Percentiles rank a stretch among this genome's conserved stretches.
Conservation (phyloP, 2,797 vertebrate species). For the Brachyalestes nurse region DNA sequence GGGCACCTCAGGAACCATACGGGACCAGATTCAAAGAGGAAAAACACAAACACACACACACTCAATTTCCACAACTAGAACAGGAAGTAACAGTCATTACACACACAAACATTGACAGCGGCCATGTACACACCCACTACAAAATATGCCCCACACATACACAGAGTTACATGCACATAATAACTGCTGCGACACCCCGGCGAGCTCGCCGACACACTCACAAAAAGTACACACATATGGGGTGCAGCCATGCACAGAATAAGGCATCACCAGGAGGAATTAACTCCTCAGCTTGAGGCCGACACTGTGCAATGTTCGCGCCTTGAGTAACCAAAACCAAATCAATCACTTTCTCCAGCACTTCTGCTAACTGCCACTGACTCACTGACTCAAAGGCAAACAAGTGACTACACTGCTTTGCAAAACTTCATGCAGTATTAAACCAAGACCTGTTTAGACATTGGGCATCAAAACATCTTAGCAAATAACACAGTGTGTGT, state of each 20-base stretch:
- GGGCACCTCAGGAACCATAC: conserved; percentile 31
- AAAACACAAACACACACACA: conserved; percentile 5
- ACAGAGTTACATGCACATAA: background rate
- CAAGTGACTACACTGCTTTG: background rate
- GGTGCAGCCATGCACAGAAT: conserved; percentile 7
- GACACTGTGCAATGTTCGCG: conserved; percentile 29
- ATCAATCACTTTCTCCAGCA: conserved; percentile 34
- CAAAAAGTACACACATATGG: conserved; percentile 7
- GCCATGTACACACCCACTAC: background rate
- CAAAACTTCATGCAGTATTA: background rate
- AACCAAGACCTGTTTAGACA: background rate
- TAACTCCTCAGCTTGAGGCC: conserved; percentile 35
- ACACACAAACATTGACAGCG: conserved; percentile 9
- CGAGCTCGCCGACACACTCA: background rate
- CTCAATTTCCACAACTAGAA: background rate
- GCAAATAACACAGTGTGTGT: too few species aligned
- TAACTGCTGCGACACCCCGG: conserved; percentile 3
- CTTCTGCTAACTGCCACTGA: background rate
- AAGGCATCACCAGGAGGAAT: conserved; percentile 20
- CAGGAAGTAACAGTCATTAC: conserved; percentile 16
- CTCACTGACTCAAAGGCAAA: background rate
- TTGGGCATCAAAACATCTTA: too few species aligned
- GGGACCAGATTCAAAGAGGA: background rate
- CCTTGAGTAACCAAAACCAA: conserved; percentile 30
- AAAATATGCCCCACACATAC: background rate